Base-by-base conservation (phyloP, 1,140 invertebrate genomes). In the Drosophila kepulauana region DNA sequence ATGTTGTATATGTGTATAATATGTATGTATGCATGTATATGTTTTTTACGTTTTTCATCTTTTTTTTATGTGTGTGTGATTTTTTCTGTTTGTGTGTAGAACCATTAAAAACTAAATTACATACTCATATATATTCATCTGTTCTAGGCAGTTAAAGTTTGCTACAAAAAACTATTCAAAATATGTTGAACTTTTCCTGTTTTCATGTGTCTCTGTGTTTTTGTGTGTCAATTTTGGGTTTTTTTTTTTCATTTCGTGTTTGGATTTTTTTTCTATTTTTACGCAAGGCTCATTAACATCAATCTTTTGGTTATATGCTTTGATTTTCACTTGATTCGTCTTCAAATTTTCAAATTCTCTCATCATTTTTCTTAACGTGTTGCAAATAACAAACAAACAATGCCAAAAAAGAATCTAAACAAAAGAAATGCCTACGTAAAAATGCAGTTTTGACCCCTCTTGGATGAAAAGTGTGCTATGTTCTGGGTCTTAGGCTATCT, bases 141-240 rank as follows among this genome's bases (percentile, higher is more conserved):
- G 85, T 89, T 81, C 86, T 89, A 76, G 85, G 85, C 85, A 89
- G 85, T 89, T 89, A 85, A 89, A 82, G 76, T 89, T 48, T 79
- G 85, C 81, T 89, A 89, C 59, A 89, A 88, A 87, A 88, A 87
- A 89, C 70, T 88, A 88, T 81, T 89, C 75, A 82, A 86, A 74
- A 80, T 86, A 73, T 85, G 66, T 68, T 75, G 52, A 85, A 81
- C 77, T 74, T 68, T 89, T 81, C 75, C 78, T 81, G 70, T 84
- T 75, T 81, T 48, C 69, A 48, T 74, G 46, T 71, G 57, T 79
- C 51, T 70, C 35, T 73, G 52, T 65, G 33, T 70, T 20, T 59
- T 38, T 46, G 15, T 62, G 62, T 35, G 30, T 48, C 43, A 35
- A 41, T 52, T 5, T 64, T 38, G 28, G 8, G 30, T 38, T 10